Percentiles rank a stretch among this genome's conserved stretches.
Evolutionary conservation across 2,797 vertebrate species (phyloP).

Genomic region (Eleutherodactylus coqui): DNA sequence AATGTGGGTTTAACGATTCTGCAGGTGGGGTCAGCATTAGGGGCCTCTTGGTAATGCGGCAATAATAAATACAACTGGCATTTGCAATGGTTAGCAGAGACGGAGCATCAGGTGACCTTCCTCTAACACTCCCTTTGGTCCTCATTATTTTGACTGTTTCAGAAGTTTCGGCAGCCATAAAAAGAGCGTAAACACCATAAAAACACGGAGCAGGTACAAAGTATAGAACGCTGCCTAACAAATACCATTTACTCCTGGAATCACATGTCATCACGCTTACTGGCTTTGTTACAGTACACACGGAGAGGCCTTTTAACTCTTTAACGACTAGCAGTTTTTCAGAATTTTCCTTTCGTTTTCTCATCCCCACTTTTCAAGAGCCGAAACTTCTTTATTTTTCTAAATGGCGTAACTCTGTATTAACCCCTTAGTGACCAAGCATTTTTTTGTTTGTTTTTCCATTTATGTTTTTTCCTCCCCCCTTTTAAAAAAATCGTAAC

Average conservation of each 20-base stretch:
- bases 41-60: neutral
- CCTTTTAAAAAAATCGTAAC: no score
- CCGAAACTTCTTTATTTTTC: no score
- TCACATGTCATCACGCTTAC: neutral
- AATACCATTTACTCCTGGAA: neutral
- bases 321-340: no score
- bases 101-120: neutral
- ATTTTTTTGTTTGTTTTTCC: no score
- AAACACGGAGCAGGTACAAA: neutral
- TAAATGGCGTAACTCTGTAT: no score
- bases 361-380: no score
- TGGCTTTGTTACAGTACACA: neutral
- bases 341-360: no score
- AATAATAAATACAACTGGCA: neutral
- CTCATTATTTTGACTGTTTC: conserved; percentile 50
- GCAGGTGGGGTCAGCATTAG: conserved; percentile 26
- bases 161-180: neutral
- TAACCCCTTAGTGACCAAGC: no score
- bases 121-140: conserved; percentile 51
- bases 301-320: no score
- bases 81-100: neutral
- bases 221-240: neutral
- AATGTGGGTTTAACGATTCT: conserved; percentile 14
- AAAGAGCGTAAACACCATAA: neutral
- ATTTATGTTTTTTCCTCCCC: no score